Evolutionary conservation across 2,888 invertebrate genomes (phyloP).

Genomic region (Nomada flava): DNA sequence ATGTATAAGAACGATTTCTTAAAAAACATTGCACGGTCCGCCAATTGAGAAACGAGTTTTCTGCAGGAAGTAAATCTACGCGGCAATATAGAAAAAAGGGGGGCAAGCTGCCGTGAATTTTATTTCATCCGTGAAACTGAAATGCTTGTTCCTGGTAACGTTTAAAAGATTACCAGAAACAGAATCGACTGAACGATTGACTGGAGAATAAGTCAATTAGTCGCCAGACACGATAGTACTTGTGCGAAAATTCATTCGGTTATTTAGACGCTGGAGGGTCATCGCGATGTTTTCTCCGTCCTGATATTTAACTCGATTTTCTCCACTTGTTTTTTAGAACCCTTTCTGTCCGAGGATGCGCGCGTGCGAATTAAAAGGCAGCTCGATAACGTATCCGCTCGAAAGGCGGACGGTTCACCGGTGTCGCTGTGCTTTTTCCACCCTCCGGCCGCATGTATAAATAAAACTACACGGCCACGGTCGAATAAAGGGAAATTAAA

Average conservation of each 20-base stretch:
- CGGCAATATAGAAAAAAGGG: too few relatives aligned
- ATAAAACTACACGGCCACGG: constrained; percentile 23
- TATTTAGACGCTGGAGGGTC: background rate
- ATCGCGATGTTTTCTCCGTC: background rate
- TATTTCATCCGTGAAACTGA: background rate
- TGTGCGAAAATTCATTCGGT: constrained; percentile 11
- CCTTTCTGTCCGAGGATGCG: background rate
- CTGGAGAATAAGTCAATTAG: constrained; percentile 38
- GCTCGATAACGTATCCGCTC: constrained; percentile 27
- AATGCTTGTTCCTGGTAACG: constrained; percentile 4
- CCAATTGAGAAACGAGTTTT: background rate
- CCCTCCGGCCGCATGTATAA: background rate
- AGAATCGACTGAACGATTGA: constrained; percentile 24
- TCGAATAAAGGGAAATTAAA: constrained; percentile 39
- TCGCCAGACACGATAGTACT: constrained; percentile 4
- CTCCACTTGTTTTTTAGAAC: too few relatives aligned
- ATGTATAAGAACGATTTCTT: background rate
- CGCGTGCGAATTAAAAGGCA: constrained; percentile 32
- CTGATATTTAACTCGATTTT: too few relatives aligned
- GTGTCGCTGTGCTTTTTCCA: background rate
- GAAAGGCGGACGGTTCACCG: constrained; percentile 3
- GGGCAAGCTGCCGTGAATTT: background rate
- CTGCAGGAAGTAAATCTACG: background rate
- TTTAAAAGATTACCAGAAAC: background rate
- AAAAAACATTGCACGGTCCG: constrained; percentile 10